phyloP scores from a whole-genome alignment of 2,888 invertebrate genomes.

The Choreutis nemorana region DNA sequence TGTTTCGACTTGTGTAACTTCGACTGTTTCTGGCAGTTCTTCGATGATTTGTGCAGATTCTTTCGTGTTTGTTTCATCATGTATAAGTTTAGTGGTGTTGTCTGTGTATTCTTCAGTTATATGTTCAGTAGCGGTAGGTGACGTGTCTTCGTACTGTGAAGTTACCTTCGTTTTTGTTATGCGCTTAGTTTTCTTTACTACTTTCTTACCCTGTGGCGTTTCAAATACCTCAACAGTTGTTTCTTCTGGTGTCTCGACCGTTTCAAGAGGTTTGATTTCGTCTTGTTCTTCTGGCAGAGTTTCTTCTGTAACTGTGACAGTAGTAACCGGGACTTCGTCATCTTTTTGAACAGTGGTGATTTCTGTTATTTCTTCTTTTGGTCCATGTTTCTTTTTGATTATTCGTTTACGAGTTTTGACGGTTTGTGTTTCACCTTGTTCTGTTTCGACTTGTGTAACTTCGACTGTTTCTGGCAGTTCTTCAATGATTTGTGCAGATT shows the following conservation, averaged over 20 bases:
- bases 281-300: constrained; percentile 18
- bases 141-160: constrained; percentile 25
- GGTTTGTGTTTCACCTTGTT: constrained; percentile 13
- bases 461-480: constrained; percentile 9
- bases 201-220: constrained; percentile 18
- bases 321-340: constrained; percentile 29
- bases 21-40: constrained; percentile 13
- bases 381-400: constrained; percentile 22
- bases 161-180: constrained; percentile 23
- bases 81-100: constrained; percentile 18
- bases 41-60: constrained; percentile 19
- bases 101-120: constrained; percentile 15
- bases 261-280: constrained; percentile 19
- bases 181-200: constrained; percentile 22
- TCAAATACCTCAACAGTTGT: constrained; percentile 14
- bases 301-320: constrained; percentile 16
- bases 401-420: constrained; percentile 13
- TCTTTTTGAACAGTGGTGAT: constrained; percentile 24
- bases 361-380: constrained; percentile 17
- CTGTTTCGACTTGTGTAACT: constrained; percentile 15
- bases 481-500: constrained; percentile 11
- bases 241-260: constrained; percentile 30
- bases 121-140: constrained; percentile 13
- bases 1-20: constrained; percentile 13
- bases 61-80: constrained; percentile 18